phyloP scores from a whole-genome alignment of 1,140 invertebrate species.

The Bombyx mori region ASM3026992v2 NC_085117.1:14630001-14630500 shows the following conservation, averaged over 20 bases:
- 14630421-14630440: slow-evolving; percentile 54
- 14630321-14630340: no score
- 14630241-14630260: no score
- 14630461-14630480: slow-evolving; percentile 70
- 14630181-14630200: no score
- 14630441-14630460: slow-evolving; percentile 66
- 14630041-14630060: slow-evolving; percentile 66
- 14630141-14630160: no score
- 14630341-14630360: slow-evolving; percentile 16
- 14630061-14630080: slow-evolving; percentile 56
- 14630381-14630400: slow-evolving; percentile 57
- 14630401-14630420: slow-evolving; percentile 42
- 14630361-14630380: slow-evolving; percentile 36
- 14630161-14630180: no score
- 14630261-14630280: no score
- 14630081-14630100: slow-evolving; percentile 30
- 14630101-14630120: not conserved
- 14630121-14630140: not conserved
- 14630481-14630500: slow-evolving; percentile 70
- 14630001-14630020: slow-evolving; percentile 64
- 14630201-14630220: no score
- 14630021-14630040: slow-evolving; percentile 63
- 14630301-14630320: no score
- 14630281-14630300: no score
- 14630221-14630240: no score